These are phyloP conservation scores for Anoplopoma fimbria DNA, from an alignment of 2,113 vertebrate species.

Conservation along the genomic window DNA sequence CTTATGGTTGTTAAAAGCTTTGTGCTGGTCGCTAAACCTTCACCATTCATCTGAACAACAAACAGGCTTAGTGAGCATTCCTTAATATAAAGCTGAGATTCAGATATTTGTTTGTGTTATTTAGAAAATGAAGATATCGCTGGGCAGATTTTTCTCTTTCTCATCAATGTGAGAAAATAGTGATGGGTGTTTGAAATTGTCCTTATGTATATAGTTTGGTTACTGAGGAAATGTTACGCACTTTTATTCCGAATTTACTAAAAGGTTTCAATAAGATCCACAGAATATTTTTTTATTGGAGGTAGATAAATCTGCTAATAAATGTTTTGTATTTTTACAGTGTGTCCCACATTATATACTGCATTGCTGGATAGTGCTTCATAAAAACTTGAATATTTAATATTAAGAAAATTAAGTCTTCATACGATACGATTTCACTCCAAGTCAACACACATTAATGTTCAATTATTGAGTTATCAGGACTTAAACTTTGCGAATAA, in stretches of 20 bases:
- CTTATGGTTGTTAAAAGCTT: neutral
- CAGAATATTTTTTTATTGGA: neutral
- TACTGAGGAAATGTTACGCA: neutral
- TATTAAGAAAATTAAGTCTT: neutral
- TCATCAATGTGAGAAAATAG: neutral
- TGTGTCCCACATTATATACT: neutral
- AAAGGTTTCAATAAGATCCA: neutral
- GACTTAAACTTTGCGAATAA: neutral
- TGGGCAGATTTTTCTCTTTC: neutral
- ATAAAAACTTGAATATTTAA: neutral
- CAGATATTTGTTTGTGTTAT: neutral
- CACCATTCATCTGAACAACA: neutral
- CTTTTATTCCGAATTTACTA: neutral
- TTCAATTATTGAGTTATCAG: neutral
- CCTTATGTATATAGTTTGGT: neutral
- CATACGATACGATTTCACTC: neutral
- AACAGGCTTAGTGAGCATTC: neutral
- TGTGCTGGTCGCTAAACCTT: neutral
- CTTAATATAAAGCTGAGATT: too few species aligned
- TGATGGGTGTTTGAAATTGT: neutral
- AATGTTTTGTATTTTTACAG: conserved; percentile 14
- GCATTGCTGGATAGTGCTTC: neutral
- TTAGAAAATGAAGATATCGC: neutral
- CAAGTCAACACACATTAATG: neutral
- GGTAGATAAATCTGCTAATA: conserved; percentile 30